phyloP scores from a whole-genome alignment of 2,113 vertebrate species.

The Ageneiosus marmoratus region DNA sequence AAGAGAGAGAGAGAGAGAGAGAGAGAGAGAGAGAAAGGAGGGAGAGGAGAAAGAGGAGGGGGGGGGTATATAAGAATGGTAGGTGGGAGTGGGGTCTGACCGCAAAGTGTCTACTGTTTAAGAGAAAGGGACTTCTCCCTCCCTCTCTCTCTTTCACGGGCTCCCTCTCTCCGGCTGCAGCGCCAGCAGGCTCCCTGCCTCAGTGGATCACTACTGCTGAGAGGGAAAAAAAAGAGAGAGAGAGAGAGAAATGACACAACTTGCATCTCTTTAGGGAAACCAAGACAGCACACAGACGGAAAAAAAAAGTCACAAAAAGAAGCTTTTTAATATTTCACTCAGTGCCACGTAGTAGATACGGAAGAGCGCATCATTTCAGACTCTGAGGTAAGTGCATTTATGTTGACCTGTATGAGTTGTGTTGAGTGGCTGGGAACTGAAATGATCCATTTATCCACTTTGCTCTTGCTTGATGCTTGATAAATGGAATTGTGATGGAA shows the following conservation, averaged over 20 bases:
- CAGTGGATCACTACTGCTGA: constrained; percentile 54
- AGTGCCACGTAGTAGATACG: constrained; percentile 14
- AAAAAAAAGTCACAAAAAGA: constrained; percentile 12
- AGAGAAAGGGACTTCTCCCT: constrained; percentile 73
- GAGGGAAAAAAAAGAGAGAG: constrained; percentile 15
- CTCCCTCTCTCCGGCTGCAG: constrained; percentile 57
- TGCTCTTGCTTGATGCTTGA: neutral
- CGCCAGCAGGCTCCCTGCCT: constrained; percentile 58
- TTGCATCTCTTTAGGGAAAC: constrained; percentile 69
- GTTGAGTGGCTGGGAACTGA: too few species aligned
- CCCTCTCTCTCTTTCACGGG: constrained; percentile 55
- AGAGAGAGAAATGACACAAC: constrained; percentile 67
- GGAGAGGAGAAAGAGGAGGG: constrained; percentile 43
- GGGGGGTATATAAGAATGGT: constrained; percentile 54
- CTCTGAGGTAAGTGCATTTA: constrained; percentile 45
- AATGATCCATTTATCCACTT: neutral
- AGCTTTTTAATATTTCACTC: neutral
- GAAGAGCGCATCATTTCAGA: constrained; percentile 24
- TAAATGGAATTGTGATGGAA: neutral
- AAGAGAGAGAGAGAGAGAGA: constrained; percentile 58
- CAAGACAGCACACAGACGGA: constrained; percentile 8
- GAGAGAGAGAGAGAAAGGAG: constrained; percentile 34
- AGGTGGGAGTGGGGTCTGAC: constrained; percentile 72
- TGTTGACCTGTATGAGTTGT: constrained; percentile 36
- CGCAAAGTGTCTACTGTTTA: constrained; percentile 77